Percentiles rank a stretch among this genome's conserved stretches.
phyloP scores from a whole-genome alignment of 2,888 invertebrate species.

The Eilema sororculum region DNA sequence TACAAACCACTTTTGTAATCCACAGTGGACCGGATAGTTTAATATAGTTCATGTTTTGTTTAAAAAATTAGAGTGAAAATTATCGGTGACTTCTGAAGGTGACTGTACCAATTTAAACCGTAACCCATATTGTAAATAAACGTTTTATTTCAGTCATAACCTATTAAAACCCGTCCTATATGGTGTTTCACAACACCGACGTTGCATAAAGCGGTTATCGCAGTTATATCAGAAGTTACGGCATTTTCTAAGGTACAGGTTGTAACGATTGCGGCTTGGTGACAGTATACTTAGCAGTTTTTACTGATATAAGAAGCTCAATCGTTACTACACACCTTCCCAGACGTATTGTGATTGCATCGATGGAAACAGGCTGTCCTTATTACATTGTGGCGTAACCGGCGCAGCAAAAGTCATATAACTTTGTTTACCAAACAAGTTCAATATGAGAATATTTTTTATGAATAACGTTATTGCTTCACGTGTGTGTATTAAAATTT shows the following conservation, averaged over 20 bases:
- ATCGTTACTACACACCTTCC: constrained; percentile 18
- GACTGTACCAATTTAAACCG: background rate
- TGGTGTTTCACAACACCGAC: constrained; percentile 53
- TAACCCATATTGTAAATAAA: constrained; percentile 40
- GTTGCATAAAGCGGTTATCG: constrained; percentile 61
- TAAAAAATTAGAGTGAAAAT: background rate
- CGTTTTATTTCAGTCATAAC: constrained; percentile 51
- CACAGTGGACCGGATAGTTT: background rate
- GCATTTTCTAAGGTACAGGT: constrained; percentile 39
- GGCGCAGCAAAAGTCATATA: constrained; percentile 26
- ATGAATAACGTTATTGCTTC: background rate
- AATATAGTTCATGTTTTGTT: background rate
- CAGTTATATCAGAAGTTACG: constrained; percentile 57
- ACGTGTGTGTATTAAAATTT: background rate
- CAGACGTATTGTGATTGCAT: constrained; percentile 20
- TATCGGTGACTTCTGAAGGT: background rate
- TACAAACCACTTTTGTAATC: background rate
- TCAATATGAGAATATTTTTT: constrained; percentile 19
- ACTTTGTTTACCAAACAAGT: constrained; percentile 40
- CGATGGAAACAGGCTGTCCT: constrained; percentile 32
- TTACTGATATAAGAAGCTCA: constrained; percentile 17
- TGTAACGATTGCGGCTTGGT: constrained; percentile 25
- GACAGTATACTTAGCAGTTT: constrained; percentile 27
- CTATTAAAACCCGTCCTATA: constrained; percentile 36
- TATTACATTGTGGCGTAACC: constrained; percentile 40